phyloP scores from a whole-genome alignment of 2,113 vertebrate genomes.

The Rana temporaria region DNA sequence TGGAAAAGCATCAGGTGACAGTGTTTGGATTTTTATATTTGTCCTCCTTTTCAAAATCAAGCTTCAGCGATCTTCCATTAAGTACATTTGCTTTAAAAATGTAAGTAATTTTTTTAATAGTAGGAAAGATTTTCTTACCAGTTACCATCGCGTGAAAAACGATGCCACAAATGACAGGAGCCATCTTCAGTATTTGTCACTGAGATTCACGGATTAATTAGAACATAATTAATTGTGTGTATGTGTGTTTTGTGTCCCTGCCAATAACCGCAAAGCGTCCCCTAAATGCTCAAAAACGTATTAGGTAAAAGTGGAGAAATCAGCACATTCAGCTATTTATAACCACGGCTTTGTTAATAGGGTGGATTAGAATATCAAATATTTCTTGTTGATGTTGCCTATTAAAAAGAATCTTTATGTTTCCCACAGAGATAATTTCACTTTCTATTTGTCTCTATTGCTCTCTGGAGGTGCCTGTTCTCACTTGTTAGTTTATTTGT shows the following conservation, averaged over 20 bases:
- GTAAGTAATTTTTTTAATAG: neutral
- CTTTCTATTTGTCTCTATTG: constrained; percentile 40
- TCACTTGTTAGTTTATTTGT: constrained; percentile 52
- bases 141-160: neutral
- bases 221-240: neutral
- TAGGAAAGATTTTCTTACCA: neutral
- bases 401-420: constrained; percentile 43
- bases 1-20: no score
- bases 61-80: no score
- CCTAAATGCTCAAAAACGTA: neutral
- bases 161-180: neutral
- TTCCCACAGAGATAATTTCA: constrained; percentile 28
- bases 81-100: no score
- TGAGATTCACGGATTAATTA: neutral
- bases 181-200: neutral
- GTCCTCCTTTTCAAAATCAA: no score
- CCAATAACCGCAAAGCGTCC: neutral
- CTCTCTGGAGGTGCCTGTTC: constrained; percentile 7
- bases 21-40: no score
- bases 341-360: constrained; percentile 26
- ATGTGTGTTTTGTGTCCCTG: neutral
- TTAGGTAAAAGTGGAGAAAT: neutral
- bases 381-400: constrained; percentile 33
- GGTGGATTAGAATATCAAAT: constrained; percentile 17
- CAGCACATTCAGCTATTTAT: constrained; percentile 1